Evolutionary conservation across 1,140 invertebrate species (phyloP).

Genomic region (Sitodiplosis mosellana): DNA sequence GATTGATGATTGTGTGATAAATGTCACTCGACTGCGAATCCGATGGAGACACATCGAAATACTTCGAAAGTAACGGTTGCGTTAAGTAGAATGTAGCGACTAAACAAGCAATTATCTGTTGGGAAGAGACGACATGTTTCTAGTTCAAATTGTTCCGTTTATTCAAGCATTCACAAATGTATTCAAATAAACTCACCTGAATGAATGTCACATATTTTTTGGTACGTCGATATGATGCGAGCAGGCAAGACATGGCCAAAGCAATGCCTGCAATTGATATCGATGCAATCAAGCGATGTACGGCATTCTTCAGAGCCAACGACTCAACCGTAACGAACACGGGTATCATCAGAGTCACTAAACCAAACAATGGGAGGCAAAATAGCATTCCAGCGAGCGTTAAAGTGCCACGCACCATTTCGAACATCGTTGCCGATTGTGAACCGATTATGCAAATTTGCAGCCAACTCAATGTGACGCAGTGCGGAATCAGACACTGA

Average conservation of each 20-base stretch:
- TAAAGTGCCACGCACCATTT: constrained; percentile 52
- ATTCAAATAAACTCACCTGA: constrained; percentile 29
- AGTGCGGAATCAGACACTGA: constrained; percentile 59
- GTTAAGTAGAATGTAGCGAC: constrained; percentile 27
- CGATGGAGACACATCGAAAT: constrained; percentile 20
- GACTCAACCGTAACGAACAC: constrained; percentile 51
- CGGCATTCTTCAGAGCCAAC: constrained; percentile 40
- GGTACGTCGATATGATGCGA: constrained; percentile 36
- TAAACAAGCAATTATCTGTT: constrained; percentile 20
- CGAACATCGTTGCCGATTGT: constrained; percentile 61
- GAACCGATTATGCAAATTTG: constrained; percentile 63
- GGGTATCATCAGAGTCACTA: constrained; percentile 51
- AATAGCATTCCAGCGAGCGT: constrained; percentile 56
- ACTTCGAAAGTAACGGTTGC: constrained; percentile 28
- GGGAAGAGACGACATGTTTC: not conserved
- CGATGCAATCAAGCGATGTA: constrained; percentile 36
- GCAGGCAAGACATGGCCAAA: constrained; percentile 39
- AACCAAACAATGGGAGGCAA: constrained; percentile 55
- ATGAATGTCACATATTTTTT: constrained; percentile 43
- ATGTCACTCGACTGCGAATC: constrained; percentile 14
- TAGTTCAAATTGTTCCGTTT: too few species aligned
- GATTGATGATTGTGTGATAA: constrained; percentile 15
- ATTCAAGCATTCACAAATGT: constrained; percentile 1
- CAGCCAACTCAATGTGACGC: constrained; percentile 71
- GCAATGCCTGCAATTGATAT: constrained; percentile 31